Evolutionary conservation across 2,797 vertebrate genomes (phyloP).

Genomic region (Phalloptychus januarius): DNA sequence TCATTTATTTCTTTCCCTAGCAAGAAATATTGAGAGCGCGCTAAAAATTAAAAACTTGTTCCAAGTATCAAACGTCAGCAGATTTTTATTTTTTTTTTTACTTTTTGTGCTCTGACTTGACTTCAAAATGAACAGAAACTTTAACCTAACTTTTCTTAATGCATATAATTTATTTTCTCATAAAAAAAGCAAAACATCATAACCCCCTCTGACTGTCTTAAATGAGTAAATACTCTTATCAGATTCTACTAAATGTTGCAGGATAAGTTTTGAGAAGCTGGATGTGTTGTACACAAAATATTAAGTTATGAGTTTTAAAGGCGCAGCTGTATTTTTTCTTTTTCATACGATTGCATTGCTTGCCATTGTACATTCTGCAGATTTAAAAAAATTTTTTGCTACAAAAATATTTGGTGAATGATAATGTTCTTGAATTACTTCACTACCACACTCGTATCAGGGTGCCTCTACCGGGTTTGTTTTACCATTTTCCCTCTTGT

Average conservation of each 20-base stretch:
- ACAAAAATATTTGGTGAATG: slow-evolving; percentile 4
- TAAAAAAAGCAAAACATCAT: too few relatives aligned
- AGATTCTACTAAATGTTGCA: background rate
- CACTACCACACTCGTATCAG: background rate
- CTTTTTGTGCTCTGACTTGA: background rate
- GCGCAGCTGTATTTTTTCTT: background rate
- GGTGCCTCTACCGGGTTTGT: slow-evolving; percentile 6
- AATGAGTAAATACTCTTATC: background rate
- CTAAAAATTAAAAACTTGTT: background rate
- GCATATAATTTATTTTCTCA: background rate
- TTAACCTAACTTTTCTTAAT: background rate
- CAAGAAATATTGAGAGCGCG: background rate
- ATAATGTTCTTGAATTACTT: background rate
- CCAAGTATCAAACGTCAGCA: background rate
- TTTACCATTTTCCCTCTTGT: slow-evolving; percentile 6
- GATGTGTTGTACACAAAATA: background rate
- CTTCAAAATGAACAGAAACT: background rate
- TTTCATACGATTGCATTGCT: background rate
- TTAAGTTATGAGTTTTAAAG: background rate
- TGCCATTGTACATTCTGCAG: background rate
- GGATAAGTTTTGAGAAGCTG: background rate
- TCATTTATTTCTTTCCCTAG: background rate
- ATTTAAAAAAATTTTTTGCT: background rate
- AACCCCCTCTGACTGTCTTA: background rate
- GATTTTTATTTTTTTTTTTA: background rate